phyloP scores from a whole-genome alignment of 2,797 vertebrate genomes.

The Lepus townsendii region DNA sequence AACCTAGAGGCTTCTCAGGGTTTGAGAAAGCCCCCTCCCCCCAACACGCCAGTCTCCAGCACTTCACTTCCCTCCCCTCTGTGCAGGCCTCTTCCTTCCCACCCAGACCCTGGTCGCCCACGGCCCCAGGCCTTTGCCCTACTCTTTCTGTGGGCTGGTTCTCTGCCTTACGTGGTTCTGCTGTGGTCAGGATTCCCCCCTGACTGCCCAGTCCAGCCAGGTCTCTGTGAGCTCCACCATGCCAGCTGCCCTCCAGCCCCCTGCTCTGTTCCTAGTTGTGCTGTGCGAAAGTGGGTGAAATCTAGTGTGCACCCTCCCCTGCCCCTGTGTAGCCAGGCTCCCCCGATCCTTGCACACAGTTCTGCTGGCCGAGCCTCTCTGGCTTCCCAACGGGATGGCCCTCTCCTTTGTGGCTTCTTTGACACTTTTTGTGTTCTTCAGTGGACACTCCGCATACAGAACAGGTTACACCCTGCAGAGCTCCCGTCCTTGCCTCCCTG shows the following conservation, averaged over 20 bases:
- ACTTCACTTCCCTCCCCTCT: neutral
- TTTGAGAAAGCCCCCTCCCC: slow-evolving; percentile 49
- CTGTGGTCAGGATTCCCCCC: neutral
- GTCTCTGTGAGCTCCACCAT: rapidly evolving
- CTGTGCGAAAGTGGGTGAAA: too few relatives aligned
- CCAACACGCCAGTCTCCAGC: neutral
- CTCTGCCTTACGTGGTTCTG: neutral
- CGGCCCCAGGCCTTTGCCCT: neutral
- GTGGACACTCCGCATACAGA: neutral
- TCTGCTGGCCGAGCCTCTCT: too few relatives aligned
- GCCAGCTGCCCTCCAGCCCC: neutral
- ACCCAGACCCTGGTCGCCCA: neutral
- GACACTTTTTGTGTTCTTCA: neutral
- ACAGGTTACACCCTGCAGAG: neutral
- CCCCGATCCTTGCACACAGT: too few relatives aligned
- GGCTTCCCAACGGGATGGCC: neutral
- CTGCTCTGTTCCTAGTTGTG: neutral
- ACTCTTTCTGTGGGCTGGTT: neutral
- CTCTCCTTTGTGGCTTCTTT: neutral
- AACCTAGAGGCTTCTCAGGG: slow-evolving; percentile 58
- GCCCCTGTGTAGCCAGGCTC: neutral
- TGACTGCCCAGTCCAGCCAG: rapidly evolving
- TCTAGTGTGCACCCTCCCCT: neutral
- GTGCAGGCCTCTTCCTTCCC: neutral
- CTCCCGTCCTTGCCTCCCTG: neutral